Evolutionary conservation across 1,140 invertebrate species (phyloP).

Genomic region (Drosophila subpulchrella): DNA sequence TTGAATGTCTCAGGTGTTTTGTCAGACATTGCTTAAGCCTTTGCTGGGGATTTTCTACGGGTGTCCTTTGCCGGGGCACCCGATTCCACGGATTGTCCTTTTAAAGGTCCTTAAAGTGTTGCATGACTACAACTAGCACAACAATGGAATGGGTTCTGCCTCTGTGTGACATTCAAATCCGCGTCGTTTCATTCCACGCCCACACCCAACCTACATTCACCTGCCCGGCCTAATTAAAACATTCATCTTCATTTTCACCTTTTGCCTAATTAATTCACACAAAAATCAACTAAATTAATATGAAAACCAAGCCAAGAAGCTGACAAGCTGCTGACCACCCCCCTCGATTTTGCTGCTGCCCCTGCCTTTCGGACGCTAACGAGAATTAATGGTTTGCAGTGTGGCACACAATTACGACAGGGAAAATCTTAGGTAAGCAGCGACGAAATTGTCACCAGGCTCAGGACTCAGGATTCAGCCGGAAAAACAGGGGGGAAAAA

Average conservation of each 20-base stretch:
- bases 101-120: conserved; percentile 74
- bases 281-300: conserved; percentile 84
- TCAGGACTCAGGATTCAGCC: background rate
- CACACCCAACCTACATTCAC: background rate
- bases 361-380: conserved; percentile 77
- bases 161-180: conserved; percentile 76
- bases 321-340: conserved; percentile 73
- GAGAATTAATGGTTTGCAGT: conserved; percentile 84
- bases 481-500: background rate
- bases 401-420: conserved; percentile 84
- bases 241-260: conserved; percentile 85
- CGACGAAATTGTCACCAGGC: conserved; percentile 75
- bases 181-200: conserved; percentile 52
- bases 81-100: conserved; percentile 32
- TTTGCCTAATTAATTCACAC: conserved; percentile 84
- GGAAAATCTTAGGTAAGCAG: conserved; percentile 80
- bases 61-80: conserved; percentile 17
- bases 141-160: background rate
- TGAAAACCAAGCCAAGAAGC: conserved; percentile 80
- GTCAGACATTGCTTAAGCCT: conserved; percentile 84
- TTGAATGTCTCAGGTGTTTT: conserved; percentile 85
- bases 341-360: conserved; percentile 19
- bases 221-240: conserved; percentile 78
- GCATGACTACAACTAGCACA: background rate
- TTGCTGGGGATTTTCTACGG: conserved; percentile 70